Evolutionary conservation across 37 sponge, comb jelly and placozoan genomes (phyloP), one percentile per base, ranked within the genome.

Genomic region (Spongilla lacustris): DNA sequence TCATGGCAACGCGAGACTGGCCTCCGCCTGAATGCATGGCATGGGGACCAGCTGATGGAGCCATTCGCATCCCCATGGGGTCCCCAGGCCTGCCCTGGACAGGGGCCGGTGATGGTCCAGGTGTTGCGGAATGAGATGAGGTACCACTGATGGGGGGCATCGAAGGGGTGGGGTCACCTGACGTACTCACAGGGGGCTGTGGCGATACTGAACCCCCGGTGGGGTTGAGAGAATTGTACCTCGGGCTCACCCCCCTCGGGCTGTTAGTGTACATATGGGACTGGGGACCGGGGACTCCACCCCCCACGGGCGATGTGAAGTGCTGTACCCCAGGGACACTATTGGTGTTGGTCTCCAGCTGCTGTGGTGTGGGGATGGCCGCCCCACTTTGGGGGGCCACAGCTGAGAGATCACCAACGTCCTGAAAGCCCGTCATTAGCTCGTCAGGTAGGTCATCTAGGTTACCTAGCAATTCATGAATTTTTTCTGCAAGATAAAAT

Each of bases 101-200:
- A 17, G 58, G 58, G 0, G 58, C 58, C 1, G 12, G 58, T 17
- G 21, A 8, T 13, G 58, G 58, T 1, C 58, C 58, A 17, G 77
- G 23, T 1, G 80, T 69, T 19, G 80, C 31, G 27, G 27, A 66
- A 50, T 82, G 73, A 19, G 84, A 67, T 3, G 91, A 75, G 49
- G 84, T 80, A 35, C 84, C 77, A 75, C 86, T 85, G 50, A 92
- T 77, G 12, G 81, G 33, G 4, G 89, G 93, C n/a, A 85, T 81
- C 23, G 89, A 46, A 8, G 93, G 93, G 2, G 93, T 92, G 74
- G 93, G 89, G 78, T 92, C 93, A 0, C 81, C 93, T 0, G 86
- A 88, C 1, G 93, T 92, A 75, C 88, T 87, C 46, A 91, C 76
- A 24, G 77, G 33, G 9, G 83, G 75, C 22, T 81, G 78, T 13